These are phyloP conservation scores for Euplexia lucipara DNA, from an alignment of 2,888 invertebrate genomes.

Conservation along the genomic window DNA sequence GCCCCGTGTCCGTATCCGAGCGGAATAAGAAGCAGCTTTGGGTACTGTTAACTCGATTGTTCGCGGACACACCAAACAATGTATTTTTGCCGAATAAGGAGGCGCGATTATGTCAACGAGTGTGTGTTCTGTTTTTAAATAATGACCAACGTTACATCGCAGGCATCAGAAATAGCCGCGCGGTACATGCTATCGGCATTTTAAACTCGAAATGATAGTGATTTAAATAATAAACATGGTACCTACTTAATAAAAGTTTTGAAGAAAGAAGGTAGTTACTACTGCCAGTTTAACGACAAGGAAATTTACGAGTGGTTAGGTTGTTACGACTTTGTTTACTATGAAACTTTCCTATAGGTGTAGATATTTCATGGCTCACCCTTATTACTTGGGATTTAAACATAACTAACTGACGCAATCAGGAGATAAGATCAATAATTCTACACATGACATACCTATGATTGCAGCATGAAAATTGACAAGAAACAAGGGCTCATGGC, in stretches of 20 bases:
- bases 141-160: slow-evolving; percentile 76
- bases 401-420: no score
- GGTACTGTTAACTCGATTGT: slow-evolving; percentile 90
- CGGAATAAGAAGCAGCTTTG: slow-evolving; percentile 89
- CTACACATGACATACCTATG: no score
- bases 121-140: slow-evolving; percentile 89
- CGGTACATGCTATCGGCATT: slow-evolving; percentile 73
- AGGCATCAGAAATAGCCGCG: slow-evolving; percentile 77
- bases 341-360: not conserved
- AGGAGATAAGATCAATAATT: no score
- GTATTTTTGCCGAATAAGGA: slow-evolving; percentile 89
- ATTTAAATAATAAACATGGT: slow-evolving; percentile 59
- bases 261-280: slow-evolving; percentile 34
- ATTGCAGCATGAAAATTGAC: no score
- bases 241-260: slow-evolving; percentile 40
- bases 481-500: no score
- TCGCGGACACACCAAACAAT: slow-evolving; percentile 86
- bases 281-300: slow-evolving; percentile 30
- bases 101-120: slow-evolving; percentile 88
- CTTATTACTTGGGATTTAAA: no score
- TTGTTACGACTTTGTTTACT: slow-evolving; percentile 3
- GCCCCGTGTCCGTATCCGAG: slow-evolving; percentile 85
- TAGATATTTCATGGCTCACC: not conserved
- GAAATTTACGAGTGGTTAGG: slow-evolving; percentile 15
- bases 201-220: slow-evolving; percentile 66